phyloP scores from a whole-genome alignment of 2,113 vertebrate genomes.

The Pteruthius melanotis region DNA sequence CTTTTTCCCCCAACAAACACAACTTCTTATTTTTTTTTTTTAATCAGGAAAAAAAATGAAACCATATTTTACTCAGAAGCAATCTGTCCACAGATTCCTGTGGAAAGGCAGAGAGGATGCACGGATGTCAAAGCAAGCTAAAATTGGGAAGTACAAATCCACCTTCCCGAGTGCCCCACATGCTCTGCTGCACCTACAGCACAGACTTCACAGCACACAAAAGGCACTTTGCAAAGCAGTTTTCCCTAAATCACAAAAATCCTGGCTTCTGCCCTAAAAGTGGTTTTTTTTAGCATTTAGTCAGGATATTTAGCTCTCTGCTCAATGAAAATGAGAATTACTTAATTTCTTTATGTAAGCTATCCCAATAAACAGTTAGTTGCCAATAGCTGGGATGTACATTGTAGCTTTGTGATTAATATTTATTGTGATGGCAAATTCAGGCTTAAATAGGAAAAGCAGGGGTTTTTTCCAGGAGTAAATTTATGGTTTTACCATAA shows the following conservation, averaged over 20 bases:
- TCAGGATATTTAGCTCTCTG: background rate
- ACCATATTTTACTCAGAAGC: background rate
- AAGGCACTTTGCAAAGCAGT: background rate
- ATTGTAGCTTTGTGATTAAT: background rate
- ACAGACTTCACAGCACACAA: background rate
- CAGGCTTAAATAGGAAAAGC: background rate
- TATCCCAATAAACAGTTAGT: accelerated
- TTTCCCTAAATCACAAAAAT: background rate
- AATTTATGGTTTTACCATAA: background rate
- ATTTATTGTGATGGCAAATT: background rate
- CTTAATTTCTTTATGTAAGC: background rate
- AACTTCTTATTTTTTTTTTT: background rate
- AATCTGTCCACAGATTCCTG: background rate
- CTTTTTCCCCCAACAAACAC: background rate
- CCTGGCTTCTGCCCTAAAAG: background rate
- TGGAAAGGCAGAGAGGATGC: background rate
- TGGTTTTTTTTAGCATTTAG: background rate
- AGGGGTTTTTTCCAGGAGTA: background rate
- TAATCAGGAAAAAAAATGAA: background rate
- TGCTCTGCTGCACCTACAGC: accelerated
- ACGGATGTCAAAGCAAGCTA: background rate
- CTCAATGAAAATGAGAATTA: background rate
- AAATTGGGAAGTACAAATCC: background rate
- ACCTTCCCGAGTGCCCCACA: background rate
- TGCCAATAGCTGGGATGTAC: background rate